These are phyloP conservation scores for Bombus cullumanus DNA, from an alignment of 1,140 invertebrate species.

Conservation along the genomic window DNA sequence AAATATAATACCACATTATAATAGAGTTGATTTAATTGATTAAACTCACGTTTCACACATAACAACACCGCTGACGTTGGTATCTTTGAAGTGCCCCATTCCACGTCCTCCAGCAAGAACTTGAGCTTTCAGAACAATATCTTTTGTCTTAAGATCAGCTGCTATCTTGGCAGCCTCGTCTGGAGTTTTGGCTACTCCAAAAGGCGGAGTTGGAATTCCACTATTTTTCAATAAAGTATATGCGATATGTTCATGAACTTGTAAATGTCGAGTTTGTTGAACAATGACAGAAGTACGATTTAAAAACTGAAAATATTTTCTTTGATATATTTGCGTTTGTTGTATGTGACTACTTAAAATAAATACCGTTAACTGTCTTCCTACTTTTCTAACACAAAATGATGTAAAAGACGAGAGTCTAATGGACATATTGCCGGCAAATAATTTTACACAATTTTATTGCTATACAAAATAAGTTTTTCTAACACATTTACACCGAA, in stretches of 20 bases:
- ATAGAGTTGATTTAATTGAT: background rate
- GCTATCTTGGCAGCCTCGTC: constrained; percentile 93
- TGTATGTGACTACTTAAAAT: background rate
- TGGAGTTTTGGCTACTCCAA: constrained; percentile 93
- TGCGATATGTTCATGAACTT: constrained; percentile 97
- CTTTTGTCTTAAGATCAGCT: constrained; percentile 90
- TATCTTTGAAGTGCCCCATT: constrained; percentile 95
- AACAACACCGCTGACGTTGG: constrained; percentile 95
- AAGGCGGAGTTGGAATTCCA: constrained; percentile 95
- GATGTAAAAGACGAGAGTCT: background rate
- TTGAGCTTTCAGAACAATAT: constrained; percentile 97
- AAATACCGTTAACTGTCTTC: constrained; percentile 47
- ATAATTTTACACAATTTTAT: background rate
- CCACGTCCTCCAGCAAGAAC: constrained; percentile 97
- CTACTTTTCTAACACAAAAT: constrained; percentile 13
- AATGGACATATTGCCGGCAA: constrained; percentile 3
- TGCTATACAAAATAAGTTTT: background rate
- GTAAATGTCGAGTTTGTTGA: constrained; percentile 90
- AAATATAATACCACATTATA: background rate
- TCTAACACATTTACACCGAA: background rate
- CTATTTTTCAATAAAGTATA: constrained; percentile 93
- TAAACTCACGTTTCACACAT: constrained; percentile 92
- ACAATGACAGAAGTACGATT: constrained; percentile 78
- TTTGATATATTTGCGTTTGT: background rate
- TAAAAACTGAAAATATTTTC: constrained; percentile 75